Conservation (phyloP, 2,888 invertebrate species). For the Cheilosia variabilis region DNA sequence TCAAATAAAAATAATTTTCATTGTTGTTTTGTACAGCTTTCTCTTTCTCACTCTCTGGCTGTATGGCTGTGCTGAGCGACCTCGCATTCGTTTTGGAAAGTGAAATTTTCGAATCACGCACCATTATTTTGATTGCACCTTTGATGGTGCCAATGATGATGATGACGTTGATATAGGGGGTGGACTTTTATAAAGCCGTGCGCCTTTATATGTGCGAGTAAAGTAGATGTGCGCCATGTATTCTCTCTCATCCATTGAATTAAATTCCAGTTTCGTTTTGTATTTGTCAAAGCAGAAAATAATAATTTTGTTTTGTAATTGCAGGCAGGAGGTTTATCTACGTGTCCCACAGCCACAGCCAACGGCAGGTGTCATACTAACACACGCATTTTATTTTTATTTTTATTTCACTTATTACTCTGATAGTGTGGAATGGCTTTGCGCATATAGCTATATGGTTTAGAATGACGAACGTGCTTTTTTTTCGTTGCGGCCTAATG, state of each 20-base stretch:
- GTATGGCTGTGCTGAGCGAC: no score
- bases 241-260: conserved; percentile 38
- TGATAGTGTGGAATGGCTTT: conserved; percentile 41
- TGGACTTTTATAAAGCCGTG: conserved; percentile 47
- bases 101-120: conserved; percentile 74
- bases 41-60: neutral
- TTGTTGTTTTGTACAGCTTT: neutral
- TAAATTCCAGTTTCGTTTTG: conserved; percentile 69
- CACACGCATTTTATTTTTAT: conserved; percentile 25
- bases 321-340: conserved; percentile 59
- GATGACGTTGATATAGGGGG: conserved; percentile 60
- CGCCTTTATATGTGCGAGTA: conserved; percentile 5
- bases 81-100: conserved; percentile 37
- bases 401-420: conserved; percentile 48
- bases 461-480: conserved; percentile 33
- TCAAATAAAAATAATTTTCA: conserved; percentile 60
- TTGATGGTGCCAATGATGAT: conserved; percentile 71
- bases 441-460: conserved; percentile 1
- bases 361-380: conserved; percentile 60
- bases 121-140: conserved; percentile 75
- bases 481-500: conserved; percentile 43
- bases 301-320: conserved; percentile 61
- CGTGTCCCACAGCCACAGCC: neutral
- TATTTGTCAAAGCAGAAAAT: conserved; percentile 59
- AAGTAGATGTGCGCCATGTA: conserved; percentile 15